These are phyloP conservation scores for Spodoptera litura DNA, from an alignment of 1,140 invertebrate species.

Conservation along the genomic window DNA sequence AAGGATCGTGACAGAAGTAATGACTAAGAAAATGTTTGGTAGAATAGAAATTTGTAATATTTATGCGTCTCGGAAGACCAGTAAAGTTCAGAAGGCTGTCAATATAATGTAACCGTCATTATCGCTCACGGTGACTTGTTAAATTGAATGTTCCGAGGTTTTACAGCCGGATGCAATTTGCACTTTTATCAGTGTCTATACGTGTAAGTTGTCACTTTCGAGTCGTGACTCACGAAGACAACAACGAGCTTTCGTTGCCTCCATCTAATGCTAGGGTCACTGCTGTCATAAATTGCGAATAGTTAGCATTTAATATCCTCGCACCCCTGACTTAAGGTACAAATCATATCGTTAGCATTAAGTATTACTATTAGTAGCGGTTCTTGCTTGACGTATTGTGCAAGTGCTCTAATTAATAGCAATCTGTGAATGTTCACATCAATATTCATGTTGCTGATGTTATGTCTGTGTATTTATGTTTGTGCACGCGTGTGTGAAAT, in stretches of 20 bases:
- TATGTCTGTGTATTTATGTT: slow-evolving; percentile 4
- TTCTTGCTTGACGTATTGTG: slow-evolving; percentile 32
- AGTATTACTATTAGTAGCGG: not conserved
- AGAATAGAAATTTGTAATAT: too few species aligned
- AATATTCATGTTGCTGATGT: slow-evolving; percentile 25
- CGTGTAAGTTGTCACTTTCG: slow-evolving; percentile 69
- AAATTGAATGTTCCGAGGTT: slow-evolving; percentile 33
- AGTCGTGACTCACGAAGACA: slow-evolving; percentile 72
- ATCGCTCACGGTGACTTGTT: slow-evolving; percentile 20
- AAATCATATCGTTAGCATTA: slow-evolving; percentile 28
- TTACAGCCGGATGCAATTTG: slow-evolving; percentile 52
- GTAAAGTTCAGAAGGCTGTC: slow-evolving; percentile 13
- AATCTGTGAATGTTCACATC: slow-evolving; percentile 26
- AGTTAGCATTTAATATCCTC: slow-evolving; percentile 49
- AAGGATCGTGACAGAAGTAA: too few species aligned
- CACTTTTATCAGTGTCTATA: slow-evolving; percentile 60
- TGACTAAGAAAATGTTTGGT: too few species aligned
- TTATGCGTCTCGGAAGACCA: not conserved
- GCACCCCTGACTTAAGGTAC: slow-evolving; percentile 37
- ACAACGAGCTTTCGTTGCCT: slow-evolving; percentile 64
- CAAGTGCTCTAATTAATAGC: slow-evolving; percentile 42
- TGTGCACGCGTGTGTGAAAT: not conserved
- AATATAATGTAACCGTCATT: slow-evolving; percentile 20
- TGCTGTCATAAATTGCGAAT: slow-evolving; percentile 59
- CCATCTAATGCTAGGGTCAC: slow-evolving; percentile 54